A percentile compares a stretch with the other conserved stretches of the same genome.
phyloP scores from a whole-genome alignment of 2,888 invertebrate species.

The Dasysyrphus albostriatus region DNA sequence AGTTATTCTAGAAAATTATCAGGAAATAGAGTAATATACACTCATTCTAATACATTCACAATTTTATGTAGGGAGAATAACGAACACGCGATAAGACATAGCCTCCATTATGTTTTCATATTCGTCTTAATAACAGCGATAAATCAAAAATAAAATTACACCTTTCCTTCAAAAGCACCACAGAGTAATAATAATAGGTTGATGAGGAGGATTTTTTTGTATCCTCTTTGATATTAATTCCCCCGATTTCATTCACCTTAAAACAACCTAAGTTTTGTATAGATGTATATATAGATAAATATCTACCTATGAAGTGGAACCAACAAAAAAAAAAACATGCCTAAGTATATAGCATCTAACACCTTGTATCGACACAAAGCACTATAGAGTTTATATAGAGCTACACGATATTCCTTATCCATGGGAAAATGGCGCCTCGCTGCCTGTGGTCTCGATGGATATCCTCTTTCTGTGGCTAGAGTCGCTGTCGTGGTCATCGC shows the following conservation, averaged over 20 bases:
- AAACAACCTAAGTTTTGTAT: constrained; percentile 1
- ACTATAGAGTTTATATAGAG: background rate
- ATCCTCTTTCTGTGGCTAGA: constrained; percentile 54
- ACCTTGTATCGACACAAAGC: constrained; percentile 48
- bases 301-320: constrained; percentile 11
- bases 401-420: background rate
- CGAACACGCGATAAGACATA: constrained; percentile 66
- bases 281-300: background rate
- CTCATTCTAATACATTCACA: constrained; percentile 1
- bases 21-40: constrained; percentile 43
- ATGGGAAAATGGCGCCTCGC: constrained; percentile 71
- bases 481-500: constrained; percentile 64
- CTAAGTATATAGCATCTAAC: constrained; percentile 50
- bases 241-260: constrained; percentile 27
- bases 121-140: constrained; percentile 82
- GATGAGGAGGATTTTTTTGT: constrained; percentile 46
- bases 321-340: constrained; percentile 7
- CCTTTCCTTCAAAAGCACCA: constrained; percentile 80
- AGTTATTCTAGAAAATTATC: constrained; percentile 58
- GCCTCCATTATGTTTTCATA: constrained; percentile 68
- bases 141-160: constrained; percentile 83
- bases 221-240: constrained; percentile 47
- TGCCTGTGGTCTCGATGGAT: constrained; percentile 72
- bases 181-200: constrained; percentile 67
- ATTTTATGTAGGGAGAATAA: background rate